Conservation (phyloP, 2,797 vertebrate genomes). For the Betta splendens region DNA sequence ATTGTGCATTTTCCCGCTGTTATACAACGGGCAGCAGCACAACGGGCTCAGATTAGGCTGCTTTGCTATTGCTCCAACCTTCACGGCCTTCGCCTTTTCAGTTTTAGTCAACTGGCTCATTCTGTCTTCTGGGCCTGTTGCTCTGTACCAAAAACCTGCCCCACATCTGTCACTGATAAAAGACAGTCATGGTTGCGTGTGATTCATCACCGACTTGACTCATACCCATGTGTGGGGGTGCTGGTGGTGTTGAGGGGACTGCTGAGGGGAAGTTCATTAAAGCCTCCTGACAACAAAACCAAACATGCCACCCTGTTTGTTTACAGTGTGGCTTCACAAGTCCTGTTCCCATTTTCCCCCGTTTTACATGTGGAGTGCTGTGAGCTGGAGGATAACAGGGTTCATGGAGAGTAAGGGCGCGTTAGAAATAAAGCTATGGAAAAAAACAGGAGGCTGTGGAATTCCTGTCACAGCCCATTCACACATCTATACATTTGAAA, state of each 20-base stretch:
- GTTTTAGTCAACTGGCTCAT: slow-evolving; percentile 6
- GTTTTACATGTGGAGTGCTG: slow-evolving; percentile 37
- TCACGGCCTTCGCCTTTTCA: not conserved
- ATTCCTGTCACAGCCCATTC: slow-evolving; percentile 47
- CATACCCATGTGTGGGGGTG: slow-evolving; percentile 64
- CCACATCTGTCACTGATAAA: slow-evolving; percentile 68
- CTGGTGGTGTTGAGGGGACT: slow-evolving; percentile 40
- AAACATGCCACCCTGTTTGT: slow-evolving; percentile 58
- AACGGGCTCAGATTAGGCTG: slow-evolving; percentile 21
- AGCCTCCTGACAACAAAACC: slow-evolving; percentile 15
- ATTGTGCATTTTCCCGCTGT: not conserved
- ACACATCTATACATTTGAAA: slow-evolving; percentile 60
- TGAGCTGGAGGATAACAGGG: slow-evolving; percentile 15
- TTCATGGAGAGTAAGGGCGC: slow-evolving; percentile 18
- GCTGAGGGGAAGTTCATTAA: slow-evolving; percentile 46
- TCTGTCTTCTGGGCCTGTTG: slow-evolving; percentile 5
- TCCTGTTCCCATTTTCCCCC: slow-evolving; percentile 16
- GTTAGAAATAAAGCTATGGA: slow-evolving; percentile 35
- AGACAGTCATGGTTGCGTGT: slow-evolving; percentile 51
- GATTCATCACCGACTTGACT: slow-evolving; percentile 78
- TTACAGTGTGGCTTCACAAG: slow-evolving; percentile 48
- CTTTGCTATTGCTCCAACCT: slow-evolving; percentile 13
- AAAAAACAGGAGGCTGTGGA: slow-evolving; percentile 50
- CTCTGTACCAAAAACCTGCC: slow-evolving; percentile 19
- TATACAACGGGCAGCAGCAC: slow-evolving; percentile 9